phyloP scores from a whole-genome alignment of 2,113 vertebrate genomes.

The Sander lucioperca region DNA sequence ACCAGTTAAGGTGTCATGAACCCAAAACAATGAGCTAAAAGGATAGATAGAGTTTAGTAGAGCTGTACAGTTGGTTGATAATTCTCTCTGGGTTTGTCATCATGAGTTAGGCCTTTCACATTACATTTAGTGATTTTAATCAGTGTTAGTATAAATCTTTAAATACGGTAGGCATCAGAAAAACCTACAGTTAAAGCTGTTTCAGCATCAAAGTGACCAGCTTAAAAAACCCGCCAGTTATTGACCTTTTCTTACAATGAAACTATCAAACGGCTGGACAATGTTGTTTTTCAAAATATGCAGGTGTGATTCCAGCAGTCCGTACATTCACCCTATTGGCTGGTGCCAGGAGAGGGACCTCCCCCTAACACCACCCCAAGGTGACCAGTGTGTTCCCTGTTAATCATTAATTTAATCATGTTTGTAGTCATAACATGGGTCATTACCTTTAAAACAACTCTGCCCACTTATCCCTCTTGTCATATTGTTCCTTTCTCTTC shows the following conservation, averaged over 20 bases:
- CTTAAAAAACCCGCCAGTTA: neutral
- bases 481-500: neutral
- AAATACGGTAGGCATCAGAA: neutral
- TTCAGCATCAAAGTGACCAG: neutral
- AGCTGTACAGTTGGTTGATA: neutral
- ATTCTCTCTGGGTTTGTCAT: neutral
- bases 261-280: neutral
- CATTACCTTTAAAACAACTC: conserved; percentile 8
- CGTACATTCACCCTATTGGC: conserved; percentile 97
- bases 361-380: conserved; percentile 96
- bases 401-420: conserved; percentile 21
- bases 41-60: neutral
- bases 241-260: neutral
- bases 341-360: conserved; percentile 97
- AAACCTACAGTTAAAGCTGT: neutral
- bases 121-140: neutral
- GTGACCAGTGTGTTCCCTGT: conserved; percentile 78
- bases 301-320: conserved; percentile 97
- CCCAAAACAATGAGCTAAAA: neutral
- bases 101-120: neutral
- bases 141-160: neutral
- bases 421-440: neutral
- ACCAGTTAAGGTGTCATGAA: neutral
- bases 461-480: neutral
- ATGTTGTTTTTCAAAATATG: conserved; percentile 43